Evolutionary conservation across 2,113 vertebrate species (phyloP).

Genomic region (Dicrurus megarhynchus): DNA sequence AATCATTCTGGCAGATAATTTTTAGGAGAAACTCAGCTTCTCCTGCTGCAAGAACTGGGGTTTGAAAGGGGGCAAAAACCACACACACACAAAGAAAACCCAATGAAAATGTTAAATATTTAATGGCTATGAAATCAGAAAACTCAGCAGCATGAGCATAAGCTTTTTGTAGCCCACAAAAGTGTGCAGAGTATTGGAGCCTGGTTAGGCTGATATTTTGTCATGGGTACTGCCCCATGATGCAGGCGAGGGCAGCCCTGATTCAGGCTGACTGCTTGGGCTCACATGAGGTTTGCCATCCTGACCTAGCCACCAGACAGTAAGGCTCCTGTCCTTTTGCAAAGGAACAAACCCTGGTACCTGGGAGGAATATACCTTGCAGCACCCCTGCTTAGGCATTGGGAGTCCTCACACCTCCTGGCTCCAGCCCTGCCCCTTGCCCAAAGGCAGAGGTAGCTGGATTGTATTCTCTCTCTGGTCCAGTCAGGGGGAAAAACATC

Average conservation of each 20-base stretch:
- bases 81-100: neutral
- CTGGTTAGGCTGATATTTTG: neutral
- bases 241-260: rapidly evolving
- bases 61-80: neutral
- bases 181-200: neutral
- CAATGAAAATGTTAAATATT: neutral
- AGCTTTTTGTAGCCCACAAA: neutral
- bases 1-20: neutral
- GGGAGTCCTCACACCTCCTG: rapidly evolving
- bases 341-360: neutral
- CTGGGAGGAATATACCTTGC: neutral
- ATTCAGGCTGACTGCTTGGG: neutral
- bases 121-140: neutral
- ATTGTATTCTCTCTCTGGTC: rapidly evolving
- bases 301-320: rapidly evolving
- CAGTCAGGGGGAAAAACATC: neutral
- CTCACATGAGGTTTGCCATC: neutral
- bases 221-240: neutral
- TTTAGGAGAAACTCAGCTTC: neutral
- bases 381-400: neutral
- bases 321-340: neutral
- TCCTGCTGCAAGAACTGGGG: neutral
- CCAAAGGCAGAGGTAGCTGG: neutral
- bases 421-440: neutral
- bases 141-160: neutral